Evolutionary conservation across 1,140 invertebrate genomes (phyloP).

Genomic region (Drosophila athabasca): DNA sequence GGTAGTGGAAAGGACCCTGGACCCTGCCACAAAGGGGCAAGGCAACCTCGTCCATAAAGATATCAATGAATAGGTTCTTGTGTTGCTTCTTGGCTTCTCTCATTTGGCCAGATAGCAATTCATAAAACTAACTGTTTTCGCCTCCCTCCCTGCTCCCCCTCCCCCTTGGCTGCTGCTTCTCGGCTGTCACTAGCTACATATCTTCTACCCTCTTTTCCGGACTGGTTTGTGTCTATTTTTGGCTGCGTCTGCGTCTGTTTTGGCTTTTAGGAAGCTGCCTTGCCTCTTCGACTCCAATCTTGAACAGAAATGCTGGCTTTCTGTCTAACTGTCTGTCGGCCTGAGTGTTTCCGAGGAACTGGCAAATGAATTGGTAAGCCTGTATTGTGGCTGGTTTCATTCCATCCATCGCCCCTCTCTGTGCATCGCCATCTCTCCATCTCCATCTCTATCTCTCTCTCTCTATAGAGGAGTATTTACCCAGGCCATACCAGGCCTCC

Average conservation of each 20-base stretch:
- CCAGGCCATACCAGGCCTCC: too few species aligned
- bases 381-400: slow-evolving; percentile 31
- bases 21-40: slow-evolving; percentile 36
- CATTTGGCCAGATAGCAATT: slow-evolving; percentile 33
- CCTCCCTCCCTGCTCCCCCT: background rate
- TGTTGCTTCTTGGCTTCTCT: slow-evolving; percentile 32
- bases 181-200: slow-evolving; percentile 15
- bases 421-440: background rate
- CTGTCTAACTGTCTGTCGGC: too few species aligned
- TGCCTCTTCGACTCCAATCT: background rate
- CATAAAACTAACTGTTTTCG: slow-evolving; percentile 57
- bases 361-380: slow-evolving; percentile 63
- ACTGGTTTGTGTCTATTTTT: slow-evolving; percentile 45
- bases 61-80: slow-evolving; percentile 68
- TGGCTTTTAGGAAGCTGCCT: slow-evolving; percentile 52
- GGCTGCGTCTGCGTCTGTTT: slow-evolving; percentile 31
- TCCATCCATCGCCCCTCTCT: background rate
- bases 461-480: too few species aligned
- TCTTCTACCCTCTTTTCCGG: slow-evolving; percentile 4
- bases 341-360: slow-evolving; percentile 18
- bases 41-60: slow-evolving; percentile 62
- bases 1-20: slow-evolving; percentile 16
- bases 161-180: background rate
- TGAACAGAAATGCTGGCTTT: too few species aligned
- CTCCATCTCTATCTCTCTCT: background rate